phyloP scores from a whole-genome alignment of 2,113 vertebrate species.

The Sylvietta virens region DNA sequence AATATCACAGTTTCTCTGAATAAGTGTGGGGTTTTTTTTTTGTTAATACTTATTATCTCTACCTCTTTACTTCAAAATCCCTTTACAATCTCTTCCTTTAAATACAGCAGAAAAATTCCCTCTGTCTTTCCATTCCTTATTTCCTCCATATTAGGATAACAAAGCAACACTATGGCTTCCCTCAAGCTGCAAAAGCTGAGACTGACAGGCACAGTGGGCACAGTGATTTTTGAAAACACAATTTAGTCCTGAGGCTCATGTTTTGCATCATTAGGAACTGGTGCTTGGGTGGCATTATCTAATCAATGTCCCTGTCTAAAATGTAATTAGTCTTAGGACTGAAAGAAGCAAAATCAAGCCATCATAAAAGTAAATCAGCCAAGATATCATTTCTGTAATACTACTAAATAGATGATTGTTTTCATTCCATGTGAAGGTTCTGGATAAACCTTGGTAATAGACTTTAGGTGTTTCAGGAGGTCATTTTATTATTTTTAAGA shows the following conservation, averaged over 20 bases:
- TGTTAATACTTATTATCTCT: neutral
- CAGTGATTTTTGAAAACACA: neutral
- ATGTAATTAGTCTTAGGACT: constrained; percentile 10
- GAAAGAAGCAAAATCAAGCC: neutral
- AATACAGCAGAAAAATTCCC: neutral
- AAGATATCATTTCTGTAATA: neutral
- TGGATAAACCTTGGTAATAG: neutral
- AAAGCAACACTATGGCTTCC: neutral
- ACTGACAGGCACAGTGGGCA: neutral
- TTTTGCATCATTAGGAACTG: neutral
- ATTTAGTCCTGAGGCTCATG: neutral
- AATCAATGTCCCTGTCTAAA: neutral
- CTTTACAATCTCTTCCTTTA: neutral
- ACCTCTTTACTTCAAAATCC: neutral
- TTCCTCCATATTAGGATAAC: neutral
- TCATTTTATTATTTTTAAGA: neutral
- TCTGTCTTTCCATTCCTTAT: neutral
- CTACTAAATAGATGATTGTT: neutral
- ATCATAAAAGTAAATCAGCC: neutral
- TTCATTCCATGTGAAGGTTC: neutral
- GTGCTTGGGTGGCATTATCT: neutral
- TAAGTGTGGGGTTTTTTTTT: rapidly evolving
- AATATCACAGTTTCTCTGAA: neutral
- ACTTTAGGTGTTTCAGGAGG: neutral
- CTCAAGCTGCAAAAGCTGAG: neutral